Percentiles rank a stretch among this genome's conserved stretches.
phyloP scores from a whole-genome alignment of 2,888 invertebrate genomes.

The Andrena flavipes region DNA sequence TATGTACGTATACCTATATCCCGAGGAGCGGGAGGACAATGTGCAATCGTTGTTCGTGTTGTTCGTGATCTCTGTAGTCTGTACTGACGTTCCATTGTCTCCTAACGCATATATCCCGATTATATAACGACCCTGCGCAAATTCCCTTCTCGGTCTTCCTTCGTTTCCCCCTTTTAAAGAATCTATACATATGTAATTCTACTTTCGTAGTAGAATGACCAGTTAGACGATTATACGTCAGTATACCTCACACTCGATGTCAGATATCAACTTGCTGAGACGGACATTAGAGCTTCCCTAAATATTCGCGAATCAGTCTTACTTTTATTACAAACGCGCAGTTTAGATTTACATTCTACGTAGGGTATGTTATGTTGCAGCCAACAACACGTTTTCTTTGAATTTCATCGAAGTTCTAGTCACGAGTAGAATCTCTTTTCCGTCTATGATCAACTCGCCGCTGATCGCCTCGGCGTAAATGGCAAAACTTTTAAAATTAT shows the following conservation, averaged over 20 bases:
- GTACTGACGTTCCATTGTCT: constrained; percentile 73
- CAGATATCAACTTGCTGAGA: constrained; percentile 1
- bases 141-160: constrained; percentile 57
- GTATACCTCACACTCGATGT: neutral
- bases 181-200: neutral
- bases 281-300: neutral
- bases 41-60: constrained; percentile 32
- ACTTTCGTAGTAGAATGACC: neutral
- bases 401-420: neutral
- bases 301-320: neutral
- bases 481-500: neutral
- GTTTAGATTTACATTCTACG: neutral
- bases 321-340: neutral
- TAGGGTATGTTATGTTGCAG: neutral
- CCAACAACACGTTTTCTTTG: neutral
- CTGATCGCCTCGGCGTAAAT: neutral
- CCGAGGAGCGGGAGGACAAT: neutral
- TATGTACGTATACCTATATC: constrained; percentile 2
- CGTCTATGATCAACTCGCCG: neutral
- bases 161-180: constrained; percentile 6
- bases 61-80: constrained; percentile 52
- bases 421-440: neutral
- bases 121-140: constrained; percentile 76
- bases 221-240: neutral
- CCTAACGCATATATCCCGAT: constrained; percentile 77